A percentile compares a stretch with the other conserved stretches of the same genome.
Conservation (phyloP, 2,888 invertebrate genomes). For the Harmothoe impar region DNA sequence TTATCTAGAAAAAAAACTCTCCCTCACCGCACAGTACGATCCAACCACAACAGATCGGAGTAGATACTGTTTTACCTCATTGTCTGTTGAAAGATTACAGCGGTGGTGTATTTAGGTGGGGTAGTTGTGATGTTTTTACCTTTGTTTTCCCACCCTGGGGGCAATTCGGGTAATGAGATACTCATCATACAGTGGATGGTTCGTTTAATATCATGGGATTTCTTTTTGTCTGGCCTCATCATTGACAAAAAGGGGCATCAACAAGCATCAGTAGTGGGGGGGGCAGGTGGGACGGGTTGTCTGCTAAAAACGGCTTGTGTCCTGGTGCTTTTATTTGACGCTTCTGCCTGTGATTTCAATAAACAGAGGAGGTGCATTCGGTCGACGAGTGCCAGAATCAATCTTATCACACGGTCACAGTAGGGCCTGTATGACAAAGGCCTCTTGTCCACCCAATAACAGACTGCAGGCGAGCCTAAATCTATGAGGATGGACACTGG, state of each 20-base stretch:
- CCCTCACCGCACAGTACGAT: neutral
- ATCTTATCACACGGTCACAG: slow-evolving; percentile 23
- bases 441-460: neutral
- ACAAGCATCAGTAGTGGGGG: neutral
- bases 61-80: neutral
- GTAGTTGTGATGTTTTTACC: too few species aligned
- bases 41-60: neutral
- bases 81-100: neutral
- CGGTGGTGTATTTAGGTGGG: neutral
- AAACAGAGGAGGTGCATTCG: neutral
- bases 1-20: neutral
- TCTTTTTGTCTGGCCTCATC: neutral
- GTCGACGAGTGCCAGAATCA: neutral
- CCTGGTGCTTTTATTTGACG: neutral
- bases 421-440: slow-evolving; percentile 21
- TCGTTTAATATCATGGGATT: neutral
- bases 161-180: neutral
- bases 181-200: neutral
- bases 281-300: neutral
- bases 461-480: neutral
- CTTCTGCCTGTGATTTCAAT: neutral
- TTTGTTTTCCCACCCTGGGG: too few species aligned
- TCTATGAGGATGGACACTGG: neutral
- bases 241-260: neutral
- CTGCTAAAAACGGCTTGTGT: neutral